Percentiles rank a stretch among this genome's conserved stretches.
Conservation (phyloP, 1,140 invertebrate species). For the Papilio polyxenes region DNA sequence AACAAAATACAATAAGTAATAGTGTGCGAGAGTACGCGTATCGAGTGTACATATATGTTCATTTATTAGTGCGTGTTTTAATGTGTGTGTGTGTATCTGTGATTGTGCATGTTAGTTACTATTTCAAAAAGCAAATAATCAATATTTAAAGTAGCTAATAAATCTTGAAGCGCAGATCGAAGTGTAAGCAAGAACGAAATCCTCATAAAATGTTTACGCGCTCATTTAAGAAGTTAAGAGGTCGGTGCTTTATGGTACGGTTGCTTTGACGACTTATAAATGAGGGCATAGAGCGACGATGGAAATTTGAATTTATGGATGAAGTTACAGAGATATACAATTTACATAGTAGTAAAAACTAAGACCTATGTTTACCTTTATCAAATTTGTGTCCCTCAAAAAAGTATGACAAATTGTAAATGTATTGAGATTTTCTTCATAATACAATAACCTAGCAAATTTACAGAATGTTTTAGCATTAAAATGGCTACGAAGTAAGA, state of each 20-base stretch:
- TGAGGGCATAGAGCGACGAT: slow-evolving; percentile 21
- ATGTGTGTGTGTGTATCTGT: no score
- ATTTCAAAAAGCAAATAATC: neutral
- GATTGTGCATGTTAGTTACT: no score
- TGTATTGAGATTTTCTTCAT: neutral
- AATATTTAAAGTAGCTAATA: slow-evolving; percentile 16
- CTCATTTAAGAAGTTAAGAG: slow-evolving; percentile 23
- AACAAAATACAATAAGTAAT: no score
- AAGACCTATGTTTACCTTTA: neutral
- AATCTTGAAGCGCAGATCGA: neutral
- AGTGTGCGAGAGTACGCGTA: no score
- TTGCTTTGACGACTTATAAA: slow-evolving; percentile 35
- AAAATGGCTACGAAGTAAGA: no score
- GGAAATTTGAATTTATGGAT: slow-evolving; percentile 33
- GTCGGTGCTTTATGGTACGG: slow-evolving; percentile 30
- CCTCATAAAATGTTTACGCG: slow-evolving; percentile 34
- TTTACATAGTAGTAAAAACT: neutral
- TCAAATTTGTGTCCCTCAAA: neutral
- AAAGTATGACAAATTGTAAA: neutral
- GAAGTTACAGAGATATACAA: slow-evolving; percentile 15
- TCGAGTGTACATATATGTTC: no score
- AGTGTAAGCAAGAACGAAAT: slow-evolving; percentile 20
- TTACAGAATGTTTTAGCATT: no score
- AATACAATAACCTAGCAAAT: neutral
- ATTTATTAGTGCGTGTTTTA: no score